Evolutionary conservation across 2,797 vertebrate species (phyloP), one percentile per base, ranked within the genome.

Genomic region (Catharus ustulatus): DNA sequence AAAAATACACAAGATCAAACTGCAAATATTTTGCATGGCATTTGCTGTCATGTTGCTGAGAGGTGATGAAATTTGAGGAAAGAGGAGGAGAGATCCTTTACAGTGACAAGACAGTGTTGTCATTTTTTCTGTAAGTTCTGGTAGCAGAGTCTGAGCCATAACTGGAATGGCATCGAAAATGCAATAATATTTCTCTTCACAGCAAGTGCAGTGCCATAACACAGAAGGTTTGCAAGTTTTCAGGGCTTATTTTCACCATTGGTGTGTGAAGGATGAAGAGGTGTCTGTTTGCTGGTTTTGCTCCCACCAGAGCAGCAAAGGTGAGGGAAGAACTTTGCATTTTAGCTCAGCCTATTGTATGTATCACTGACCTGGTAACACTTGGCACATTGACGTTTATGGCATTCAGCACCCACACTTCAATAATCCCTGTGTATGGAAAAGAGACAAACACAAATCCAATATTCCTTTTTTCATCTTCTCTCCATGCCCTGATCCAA

Each of bases 231-330:
- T 93, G 27, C 54, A 62, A 57, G 4, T 88, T 84, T 73, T 63
- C 45, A 77, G 81, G 80, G 63, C 15, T 48, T 63, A 43, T 62
- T 92, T 72, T 90, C 42, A 90, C 26, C 13, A 29, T 42, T 43
- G 46, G 6, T 24, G 24, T 34, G 26, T 40, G 14, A 11, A 68
- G 17, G 32, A 61, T 29, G 22, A 95, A 82, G 26, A 68, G 22
- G 59, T 59, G 38, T 80, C 66, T 84, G 34, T 75, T 9, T 58
- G 29, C 10, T 86, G 48, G 34, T 64, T 95, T 90, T 95, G 57
- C 80, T 95, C 66, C 82, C 88, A 87, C 73, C 64, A 84, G 74
- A 91, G 82, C 86, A 94, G 64, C 59, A 74, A 94, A 89, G 57
- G 52, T 49, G 34, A 96, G 45, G 13, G 11, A 32, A 78, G 87